These are phyloP conservation scores for Amphilophus citrinellus DNA, from an alignment of 2,113 vertebrate genomes.

Conservation along the genomic window DNA sequence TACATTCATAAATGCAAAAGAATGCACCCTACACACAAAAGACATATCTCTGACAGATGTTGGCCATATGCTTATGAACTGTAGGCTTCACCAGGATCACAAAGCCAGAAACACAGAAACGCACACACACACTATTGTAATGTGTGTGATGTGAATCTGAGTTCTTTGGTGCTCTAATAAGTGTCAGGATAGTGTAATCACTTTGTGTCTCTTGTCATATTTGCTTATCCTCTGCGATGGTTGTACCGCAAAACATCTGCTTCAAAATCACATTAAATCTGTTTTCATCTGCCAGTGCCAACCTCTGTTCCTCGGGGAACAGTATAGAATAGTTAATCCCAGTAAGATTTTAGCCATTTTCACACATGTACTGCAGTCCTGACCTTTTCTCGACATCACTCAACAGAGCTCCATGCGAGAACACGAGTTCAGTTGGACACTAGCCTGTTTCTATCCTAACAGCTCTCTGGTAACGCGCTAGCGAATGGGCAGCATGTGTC, in stretches of 20 bases:
- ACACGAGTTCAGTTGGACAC: neutral
- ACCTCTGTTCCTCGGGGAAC: slow-evolving; percentile 11
- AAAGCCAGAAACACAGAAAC: slow-evolving; percentile 5
- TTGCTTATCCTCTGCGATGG: neutral
- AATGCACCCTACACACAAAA: slow-evolving; percentile 51
- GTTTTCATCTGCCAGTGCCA: slow-evolving; percentile 25
- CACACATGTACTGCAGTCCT: neutral
- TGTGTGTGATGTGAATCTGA: neutral
- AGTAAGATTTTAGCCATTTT: slow-evolving; percentile 5
- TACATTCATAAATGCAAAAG: slow-evolving; percentile 35
- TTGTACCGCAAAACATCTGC: slow-evolving; percentile 28
- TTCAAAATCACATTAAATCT: slow-evolving; percentile 34
- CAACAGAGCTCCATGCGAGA: neutral
- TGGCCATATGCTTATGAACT: slow-evolving; percentile 45
- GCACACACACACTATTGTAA: neutral
- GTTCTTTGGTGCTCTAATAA: slow-evolving; percentile 13
- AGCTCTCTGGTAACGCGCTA: neutral
- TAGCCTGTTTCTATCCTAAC: neutral
- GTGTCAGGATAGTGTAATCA: neutral
- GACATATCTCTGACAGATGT: slow-evolving; percentile 53
- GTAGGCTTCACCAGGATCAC: neutral
- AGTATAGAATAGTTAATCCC: slow-evolving; percentile 48
- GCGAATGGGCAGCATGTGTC: neutral
- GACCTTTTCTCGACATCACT: neutral
- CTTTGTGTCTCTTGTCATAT: slow-evolving; percentile 8